These are phyloP conservation scores for Bombus breviceps DNA, from an alignment of 1,140 invertebrate species.

Conservation along the genomic window DNA sequence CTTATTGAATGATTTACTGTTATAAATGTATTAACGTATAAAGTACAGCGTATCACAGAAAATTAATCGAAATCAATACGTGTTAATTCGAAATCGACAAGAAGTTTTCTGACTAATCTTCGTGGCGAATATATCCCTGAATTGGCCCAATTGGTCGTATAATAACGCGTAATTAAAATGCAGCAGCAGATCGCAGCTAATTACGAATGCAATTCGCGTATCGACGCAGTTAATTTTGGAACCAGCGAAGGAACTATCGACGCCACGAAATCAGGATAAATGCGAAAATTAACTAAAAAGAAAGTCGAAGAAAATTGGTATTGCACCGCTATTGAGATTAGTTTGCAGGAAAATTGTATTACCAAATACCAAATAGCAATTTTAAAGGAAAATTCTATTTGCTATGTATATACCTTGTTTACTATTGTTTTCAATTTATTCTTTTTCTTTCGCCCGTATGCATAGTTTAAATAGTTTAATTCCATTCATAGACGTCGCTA, in stretches of 20 bases:
- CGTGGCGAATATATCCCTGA: not conserved
- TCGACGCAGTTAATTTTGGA: not conserved
- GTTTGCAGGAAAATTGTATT: not conserved
- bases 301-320: not conserved
- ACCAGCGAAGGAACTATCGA: not conserved
- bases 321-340: not conserved
- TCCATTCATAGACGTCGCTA: not conserved
- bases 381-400: not conserved
- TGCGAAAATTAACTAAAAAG: not conserved
- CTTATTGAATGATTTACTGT: no score
- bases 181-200: not conserved
- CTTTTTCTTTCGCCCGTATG: not conserved
- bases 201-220: constrained; percentile 1
- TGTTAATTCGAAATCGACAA: constrained; percentile 9
- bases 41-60: not conserved
- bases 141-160: not conserved
- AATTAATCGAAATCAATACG: constrained; percentile 5
- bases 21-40: no score
- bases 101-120: constrained; percentile 8
- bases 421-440: not conserved
- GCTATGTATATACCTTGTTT: not conserved
- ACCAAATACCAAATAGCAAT: not conserved
- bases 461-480: not conserved
- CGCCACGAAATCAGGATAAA: not conserved
- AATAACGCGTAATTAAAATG: constrained; percentile 27